Percentiles rank a stretch among this genome's conserved stretches.
Evolutionary conservation across 2,113 vertebrate genomes (phyloP).

Genomic region (Psephotus haematonotus): DNA sequence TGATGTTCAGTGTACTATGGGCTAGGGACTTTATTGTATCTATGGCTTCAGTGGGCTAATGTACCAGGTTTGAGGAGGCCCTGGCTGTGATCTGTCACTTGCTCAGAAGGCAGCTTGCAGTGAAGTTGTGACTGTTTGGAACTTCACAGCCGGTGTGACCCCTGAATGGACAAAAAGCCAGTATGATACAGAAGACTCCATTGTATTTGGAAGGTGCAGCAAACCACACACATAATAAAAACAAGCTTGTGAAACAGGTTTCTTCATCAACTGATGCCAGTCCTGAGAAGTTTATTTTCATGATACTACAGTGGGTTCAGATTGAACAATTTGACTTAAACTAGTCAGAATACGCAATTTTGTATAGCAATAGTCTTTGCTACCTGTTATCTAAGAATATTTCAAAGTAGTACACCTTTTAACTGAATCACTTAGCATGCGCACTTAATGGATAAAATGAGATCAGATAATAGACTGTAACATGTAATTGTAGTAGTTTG

Average conservation of each 20-base stretch:
- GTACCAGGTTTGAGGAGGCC: background rate
- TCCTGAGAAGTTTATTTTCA: background rate
- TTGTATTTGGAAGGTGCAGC: background rate
- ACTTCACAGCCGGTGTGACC: rapidly evolving
- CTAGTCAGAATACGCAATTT: background rate
- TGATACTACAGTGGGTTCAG: background rate
- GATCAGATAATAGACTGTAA: background rate
- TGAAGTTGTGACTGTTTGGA: no score
- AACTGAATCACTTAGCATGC: background rate
- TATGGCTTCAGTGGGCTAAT: background rate
- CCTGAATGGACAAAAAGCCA: rapidly evolving
- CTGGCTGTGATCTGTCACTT: rapidly evolving
- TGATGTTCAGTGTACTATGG: rapidly evolving
- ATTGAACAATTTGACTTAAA: background rate
- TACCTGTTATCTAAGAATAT: background rate
- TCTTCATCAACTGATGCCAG: background rate
- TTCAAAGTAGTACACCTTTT: background rate
- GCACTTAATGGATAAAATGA: background rate
- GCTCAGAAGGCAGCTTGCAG: no score
- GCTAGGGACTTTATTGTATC: rapidly evolving
- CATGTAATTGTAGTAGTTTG: background rate
- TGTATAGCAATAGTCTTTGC: background rate
- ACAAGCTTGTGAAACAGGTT: rapidly evolving
- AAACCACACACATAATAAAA: background rate
- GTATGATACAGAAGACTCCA: rapidly evolving